Evolutionary conservation across 2,888 invertebrate species (phyloP), one percentile per base, ranked within the genome.

Genomic region (Myopa testacea): DNA sequence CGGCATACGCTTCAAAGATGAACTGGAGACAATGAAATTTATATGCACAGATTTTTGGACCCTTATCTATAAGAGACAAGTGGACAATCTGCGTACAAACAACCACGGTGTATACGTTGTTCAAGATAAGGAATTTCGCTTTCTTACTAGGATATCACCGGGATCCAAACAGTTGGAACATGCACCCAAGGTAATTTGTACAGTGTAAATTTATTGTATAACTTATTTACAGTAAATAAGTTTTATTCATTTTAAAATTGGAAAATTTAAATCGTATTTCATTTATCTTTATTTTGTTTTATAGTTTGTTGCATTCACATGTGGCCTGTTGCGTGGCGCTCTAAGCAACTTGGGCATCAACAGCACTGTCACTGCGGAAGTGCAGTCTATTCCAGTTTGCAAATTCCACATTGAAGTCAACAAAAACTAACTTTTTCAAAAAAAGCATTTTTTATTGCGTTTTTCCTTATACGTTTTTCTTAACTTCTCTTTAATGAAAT

Each of bases 11-110:
- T 98, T 99, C 86, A 97, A 98, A 90, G 98, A 98, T 90, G 99
- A 99, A 89, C 89, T 99, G 76, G 99, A 99, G 85, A 96, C 96
- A 50, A 96, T 99, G 92, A 99, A 99, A 89, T 99, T 98, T 85
- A 96, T 99, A 76, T 99, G 99, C 88, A 99, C 99, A 77, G 99
- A 99, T 87, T 98, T 99, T 87, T 99, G 99, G 99, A 95, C 95
- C n/a, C 94, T 96, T 60, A 93, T 99, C 55, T 99, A 98, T 88
- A 98, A 98, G 85, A 99, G 99, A 88, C 99, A 98, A 91, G 97
- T 99, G 77, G 99, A 99, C 87, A 99, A 99, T 89, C 91, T 99
- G 60, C 84, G 89, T 82, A 99, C 99, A 38, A 99, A 99, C 90
- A 98, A 99, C 89, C 95, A 98, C 90, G 99, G 99, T 12, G 96